Evolutionary conservation across 2,888 invertebrate genomes (phyloP), one percentile per base, ranked within the genome.

Genomic region (Megastigmus dorsalis): DNA sequence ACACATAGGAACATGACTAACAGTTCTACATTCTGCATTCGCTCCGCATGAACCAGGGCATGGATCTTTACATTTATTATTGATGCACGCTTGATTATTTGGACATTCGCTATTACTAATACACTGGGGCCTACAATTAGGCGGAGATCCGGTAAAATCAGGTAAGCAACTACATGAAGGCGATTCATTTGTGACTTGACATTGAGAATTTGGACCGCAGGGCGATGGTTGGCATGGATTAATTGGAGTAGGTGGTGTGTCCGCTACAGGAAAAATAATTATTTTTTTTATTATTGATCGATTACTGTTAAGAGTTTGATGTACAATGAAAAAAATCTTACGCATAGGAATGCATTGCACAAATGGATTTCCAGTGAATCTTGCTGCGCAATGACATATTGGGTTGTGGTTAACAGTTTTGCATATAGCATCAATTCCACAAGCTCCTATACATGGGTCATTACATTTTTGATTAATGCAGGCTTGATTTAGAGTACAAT

Each of bases 91-190:
- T 76, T 92, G 89, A 78, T 92, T 90, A 78, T 90, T 91, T 13
- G 91, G 85, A 84, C 95, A 95, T 86, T 95, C 95, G 6, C 92
- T 91, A 84, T 94, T 95, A 78, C 92, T 92, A 50, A 93, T 90
- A 86, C 95, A 96, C 89, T 95, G 95, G 3, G 95, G 95, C 79
- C 93, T 90, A 82, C 95, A 95, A 80, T 93, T 92, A 2, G 95
- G 95, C 43, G 95, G 94, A 28, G 91, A 89, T 30, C 94, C 94
- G 50, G 91, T 88, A 81, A 91, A 93, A 77, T 91, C 92, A 62
- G 90, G 89, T 30, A 92, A 88, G 82, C 95, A 95, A 10, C 94
- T 93, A 84, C 95, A 95, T 1, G 93, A 92, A 0, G 94, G 93
- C 38, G 92, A 89, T 45, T 92, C 92, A 55, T 92, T 92, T 10